Evolutionary conservation across 2,113 vertebrate species (phyloP).

Genomic region (Brachypteracias leptosomus): DNA sequence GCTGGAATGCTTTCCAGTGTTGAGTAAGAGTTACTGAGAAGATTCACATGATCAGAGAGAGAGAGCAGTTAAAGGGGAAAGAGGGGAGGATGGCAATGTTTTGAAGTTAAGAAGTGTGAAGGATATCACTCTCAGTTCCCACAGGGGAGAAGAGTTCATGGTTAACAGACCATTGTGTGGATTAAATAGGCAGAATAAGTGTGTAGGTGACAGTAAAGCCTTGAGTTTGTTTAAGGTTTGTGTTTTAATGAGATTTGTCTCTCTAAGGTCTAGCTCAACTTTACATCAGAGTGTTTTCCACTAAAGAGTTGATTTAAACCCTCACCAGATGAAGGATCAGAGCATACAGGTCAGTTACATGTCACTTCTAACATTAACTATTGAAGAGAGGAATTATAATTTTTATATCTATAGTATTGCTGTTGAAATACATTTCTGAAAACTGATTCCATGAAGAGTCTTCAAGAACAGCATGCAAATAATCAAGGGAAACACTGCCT

Average conservation of each 20-base stretch:
- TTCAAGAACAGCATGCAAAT: neutral
- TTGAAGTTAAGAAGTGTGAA: neutral
- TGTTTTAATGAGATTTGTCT: constrained; percentile 3
- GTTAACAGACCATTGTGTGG: neutral
- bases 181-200: neutral
- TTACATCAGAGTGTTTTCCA: neutral
- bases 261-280: neutral
- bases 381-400: neutral
- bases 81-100: neutral
- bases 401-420: neutral
- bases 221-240: neutral
- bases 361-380: neutral
- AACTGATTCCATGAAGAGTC: neutral
- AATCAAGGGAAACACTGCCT: constrained; percentile 11
- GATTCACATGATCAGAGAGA: neutral
- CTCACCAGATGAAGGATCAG: neutral
- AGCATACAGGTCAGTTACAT: neutral
- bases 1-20: neutral
- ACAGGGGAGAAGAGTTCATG: neutral
- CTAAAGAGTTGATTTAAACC: neutral
- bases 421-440: constrained; percentile 9
- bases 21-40: neutral
- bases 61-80: neutral
- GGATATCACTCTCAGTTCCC: neutral
- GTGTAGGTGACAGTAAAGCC: neutral